Conservation (phyloP, 37 sponge, comb jelly and placozoan genomes). For the Chondrosia reniformis region DNA sequence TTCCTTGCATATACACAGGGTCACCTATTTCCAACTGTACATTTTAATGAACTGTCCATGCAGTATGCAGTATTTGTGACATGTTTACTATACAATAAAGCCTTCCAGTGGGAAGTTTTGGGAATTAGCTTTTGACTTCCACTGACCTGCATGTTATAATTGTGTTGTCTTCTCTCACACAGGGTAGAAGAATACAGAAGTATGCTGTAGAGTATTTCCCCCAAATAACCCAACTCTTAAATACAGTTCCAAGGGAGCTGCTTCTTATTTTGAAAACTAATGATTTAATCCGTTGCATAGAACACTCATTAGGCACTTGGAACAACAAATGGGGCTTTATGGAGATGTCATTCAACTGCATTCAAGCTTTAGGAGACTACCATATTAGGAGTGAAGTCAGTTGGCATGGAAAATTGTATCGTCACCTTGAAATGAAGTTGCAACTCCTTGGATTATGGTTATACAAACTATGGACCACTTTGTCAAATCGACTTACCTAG, state of each 20-base stretch:
- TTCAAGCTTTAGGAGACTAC: conserved; percentile 61
- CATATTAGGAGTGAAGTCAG: not conserved
- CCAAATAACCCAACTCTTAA: conserved; percentile 73
- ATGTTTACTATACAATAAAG: too few relatives aligned
- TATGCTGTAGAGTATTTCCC: conserved; percentile 34
- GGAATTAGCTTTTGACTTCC: too few relatives aligned
- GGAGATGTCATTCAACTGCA: conserved; percentile 74
- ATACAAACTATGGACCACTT: conserved; percentile 46
- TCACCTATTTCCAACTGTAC: too few relatives aligned
- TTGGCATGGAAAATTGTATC: not conserved
- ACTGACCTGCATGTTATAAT: too few relatives aligned
- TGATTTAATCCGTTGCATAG: conserved; percentile 82
- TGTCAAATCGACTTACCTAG: too few relatives aligned
- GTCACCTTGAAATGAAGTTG: conserved; percentile 6
- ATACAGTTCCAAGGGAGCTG: conserved; percentile 82
- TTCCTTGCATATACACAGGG: too few relatives aligned
- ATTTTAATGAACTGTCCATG: too few relatives aligned
- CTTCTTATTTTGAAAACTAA: conserved; percentile 93
- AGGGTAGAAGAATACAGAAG: conserved; percentile 5
- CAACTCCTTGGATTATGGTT: conserved; percentile 8
- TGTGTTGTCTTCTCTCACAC: not conserved
- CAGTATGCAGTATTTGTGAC: too few relatives aligned
- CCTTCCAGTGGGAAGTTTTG: too few relatives aligned
- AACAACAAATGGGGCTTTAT: conserved; percentile 49
- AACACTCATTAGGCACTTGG: conserved; percentile 46